Percentiles rank a stretch among this genome's conserved stretches.
These are phyloP conservation scores for Hydrotaea cyrtoneurina DNA, from an alignment of 2,888 invertebrate species.

Conservation along the genomic window DNA sequence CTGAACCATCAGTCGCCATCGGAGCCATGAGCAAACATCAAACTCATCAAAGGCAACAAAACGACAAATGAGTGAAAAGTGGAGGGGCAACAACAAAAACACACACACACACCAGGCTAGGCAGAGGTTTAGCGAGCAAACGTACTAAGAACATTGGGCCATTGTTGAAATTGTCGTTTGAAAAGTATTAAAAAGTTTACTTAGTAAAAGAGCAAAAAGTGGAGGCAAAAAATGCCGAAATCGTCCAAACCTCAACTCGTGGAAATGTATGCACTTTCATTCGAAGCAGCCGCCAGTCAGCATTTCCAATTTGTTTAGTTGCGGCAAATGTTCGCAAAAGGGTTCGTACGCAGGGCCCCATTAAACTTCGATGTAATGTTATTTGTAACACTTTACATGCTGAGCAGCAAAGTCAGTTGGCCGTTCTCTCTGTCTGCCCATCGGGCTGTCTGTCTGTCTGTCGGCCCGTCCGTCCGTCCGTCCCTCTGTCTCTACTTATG, in stretches of 20 bases:
- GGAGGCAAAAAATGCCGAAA: neutral
- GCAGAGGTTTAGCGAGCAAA: too few relatives aligned
- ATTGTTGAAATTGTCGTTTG: slow-evolving; percentile 50
- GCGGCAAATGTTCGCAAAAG: neutral
- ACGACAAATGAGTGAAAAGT: slow-evolving; percentile 22
- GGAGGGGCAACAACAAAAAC: neutral
- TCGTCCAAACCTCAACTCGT: slow-evolving; percentile 11
- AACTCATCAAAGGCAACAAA: slow-evolving; percentile 6
- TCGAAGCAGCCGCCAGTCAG: neutral
- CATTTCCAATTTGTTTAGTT: neutral
- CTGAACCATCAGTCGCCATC: neutral
- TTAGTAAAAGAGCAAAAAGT: slow-evolving; percentile 46
- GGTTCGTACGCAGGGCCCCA: too few relatives aligned
- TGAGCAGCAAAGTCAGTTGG: neutral
- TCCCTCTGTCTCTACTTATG: neutral
- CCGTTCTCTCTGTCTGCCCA: too few relatives aligned
- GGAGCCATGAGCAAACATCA: slow-evolving; percentile 10
- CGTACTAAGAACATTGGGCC: neutral
- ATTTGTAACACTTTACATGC: slow-evolving; percentile 22
- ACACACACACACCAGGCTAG: too few relatives aligned
- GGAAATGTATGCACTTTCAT: neutral
- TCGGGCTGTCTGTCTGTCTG: too few relatives aligned
- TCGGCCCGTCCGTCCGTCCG: too few relatives aligned
- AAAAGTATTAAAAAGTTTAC: slow-evolving; percentile 27
- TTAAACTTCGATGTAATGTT: slow-evolving; percentile 14